phyloP scores from a whole-genome alignment of 2,888 invertebrate genomes.

The Drosophila prolongata region DNA sequence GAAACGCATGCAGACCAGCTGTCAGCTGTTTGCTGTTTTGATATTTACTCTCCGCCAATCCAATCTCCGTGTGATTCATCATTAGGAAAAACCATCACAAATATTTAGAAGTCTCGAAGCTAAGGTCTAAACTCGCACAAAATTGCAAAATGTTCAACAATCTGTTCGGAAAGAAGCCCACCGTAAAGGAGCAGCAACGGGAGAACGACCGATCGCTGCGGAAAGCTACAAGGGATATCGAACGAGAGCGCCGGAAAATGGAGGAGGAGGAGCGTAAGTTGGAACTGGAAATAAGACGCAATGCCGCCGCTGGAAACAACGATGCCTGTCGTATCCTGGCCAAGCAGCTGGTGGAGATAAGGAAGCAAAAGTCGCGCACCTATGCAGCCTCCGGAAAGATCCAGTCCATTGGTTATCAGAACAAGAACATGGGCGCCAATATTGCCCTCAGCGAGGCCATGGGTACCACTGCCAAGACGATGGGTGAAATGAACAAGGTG shows the following conservation, averaged over 20 bases:
- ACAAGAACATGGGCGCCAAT: slow-evolving; percentile 96
- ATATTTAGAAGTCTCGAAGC: slow-evolving; percentile 1
- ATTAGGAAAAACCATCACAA: slow-evolving; percentile 34
- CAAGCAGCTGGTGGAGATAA: slow-evolving; percentile 93
- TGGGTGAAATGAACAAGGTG: slow-evolving; percentile 94
- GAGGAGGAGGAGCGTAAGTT: slow-evolving; percentile 96
- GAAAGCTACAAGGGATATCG: slow-evolving; percentile 93
- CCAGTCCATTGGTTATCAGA: slow-evolving; percentile 91
- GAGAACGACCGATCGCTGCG: slow-evolving; percentile 92
- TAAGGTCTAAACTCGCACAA: background rate
- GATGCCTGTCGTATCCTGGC: slow-evolving; percentile 93
- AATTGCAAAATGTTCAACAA: slow-evolving; percentile 82
- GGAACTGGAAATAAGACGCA: slow-evolving; percentile 95
- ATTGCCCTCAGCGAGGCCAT: slow-evolving; percentile 94
- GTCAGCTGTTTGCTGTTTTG: slow-evolving; percentile 45
- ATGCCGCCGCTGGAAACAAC: slow-evolving; percentile 94
- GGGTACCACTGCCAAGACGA: slow-evolving; percentile 94
- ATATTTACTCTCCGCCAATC: slow-evolving; percentile 27
- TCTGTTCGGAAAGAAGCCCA: slow-evolving; percentile 87
- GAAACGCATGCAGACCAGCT: slow-evolving; percentile 33
- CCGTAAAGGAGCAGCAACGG: slow-evolving; percentile 91
- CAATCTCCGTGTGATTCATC: slow-evolving; percentile 66
- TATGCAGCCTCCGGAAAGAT: slow-evolving; percentile 93
- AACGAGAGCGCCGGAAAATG: slow-evolving; percentile 91
- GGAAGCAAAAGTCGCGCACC: slow-evolving; percentile 94